Percentiles rank a stretch among this genome's conserved stretches.
Conservation (phyloP, 2,113 vertebrate species). For the Actenoides lindsayi region DNA sequence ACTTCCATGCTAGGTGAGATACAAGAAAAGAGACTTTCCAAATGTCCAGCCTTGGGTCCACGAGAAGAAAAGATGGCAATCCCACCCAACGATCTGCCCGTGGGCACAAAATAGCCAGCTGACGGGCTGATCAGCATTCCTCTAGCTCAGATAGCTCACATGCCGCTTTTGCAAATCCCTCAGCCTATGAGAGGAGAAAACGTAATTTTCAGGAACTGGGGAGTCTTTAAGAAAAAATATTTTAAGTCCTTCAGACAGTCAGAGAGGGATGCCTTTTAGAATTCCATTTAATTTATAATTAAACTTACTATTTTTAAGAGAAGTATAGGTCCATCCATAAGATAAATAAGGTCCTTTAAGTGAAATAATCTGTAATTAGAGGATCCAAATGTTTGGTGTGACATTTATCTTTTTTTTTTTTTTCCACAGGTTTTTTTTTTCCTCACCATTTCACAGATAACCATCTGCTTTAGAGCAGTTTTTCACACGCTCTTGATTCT, state of each 20-base stretch:
- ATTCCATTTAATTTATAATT: not conserved
- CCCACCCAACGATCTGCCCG: not conserved
- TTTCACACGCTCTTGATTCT: conserved; percentile 18
- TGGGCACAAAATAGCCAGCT: not conserved
- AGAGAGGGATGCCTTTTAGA: not conserved
- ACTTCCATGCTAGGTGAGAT: not conserved
- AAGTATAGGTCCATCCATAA: not conserved
- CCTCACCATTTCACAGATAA: not conserved
- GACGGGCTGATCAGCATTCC: not conserved
- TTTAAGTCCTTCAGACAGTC: not conserved
- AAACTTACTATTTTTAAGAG: not conserved
- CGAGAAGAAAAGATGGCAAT: not conserved
- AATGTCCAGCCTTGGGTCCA: no score
- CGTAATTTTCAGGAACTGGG: not conserved
- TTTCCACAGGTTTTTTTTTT: not conserved
- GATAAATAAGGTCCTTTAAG: not conserved
- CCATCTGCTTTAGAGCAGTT: conserved; percentile 29
- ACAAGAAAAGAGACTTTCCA: not conserved
- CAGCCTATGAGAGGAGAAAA: not conserved
- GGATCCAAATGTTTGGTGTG: not conserved
- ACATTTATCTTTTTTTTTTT: not conserved
- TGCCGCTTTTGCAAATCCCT: not conserved
- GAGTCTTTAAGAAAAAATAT: not conserved
- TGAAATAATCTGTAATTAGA: not conserved
- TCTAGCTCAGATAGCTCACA: not conserved